Evolutionary conservation across 2,797 vertebrate genomes (phyloP).

Genomic region (Galago senegalensis): DNA sequence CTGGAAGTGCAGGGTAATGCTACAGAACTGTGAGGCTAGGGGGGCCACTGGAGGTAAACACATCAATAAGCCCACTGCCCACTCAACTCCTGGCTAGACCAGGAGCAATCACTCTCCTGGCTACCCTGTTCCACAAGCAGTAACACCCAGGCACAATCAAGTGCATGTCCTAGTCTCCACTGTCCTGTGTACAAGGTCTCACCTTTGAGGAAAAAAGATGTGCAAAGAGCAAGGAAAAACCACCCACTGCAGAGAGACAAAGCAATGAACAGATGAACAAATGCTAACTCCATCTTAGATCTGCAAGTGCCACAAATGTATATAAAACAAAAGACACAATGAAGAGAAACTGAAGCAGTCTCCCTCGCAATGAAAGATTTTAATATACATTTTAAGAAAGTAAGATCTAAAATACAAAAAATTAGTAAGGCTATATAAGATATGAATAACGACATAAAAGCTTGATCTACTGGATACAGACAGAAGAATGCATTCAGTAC

Average conservation of each 20-base stretch:
- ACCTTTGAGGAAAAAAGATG: not conserved
- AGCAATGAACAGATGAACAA: not conserved
- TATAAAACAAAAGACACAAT: fast-evolving
- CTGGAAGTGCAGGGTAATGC: not conserved
- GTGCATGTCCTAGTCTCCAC: not conserved
- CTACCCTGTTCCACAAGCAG: not conserved
- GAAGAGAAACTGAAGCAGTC: not conserved
- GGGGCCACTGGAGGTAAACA: not conserved
- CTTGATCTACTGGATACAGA: not conserved
- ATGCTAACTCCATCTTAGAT: not conserved
- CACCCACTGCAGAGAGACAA: not conserved
- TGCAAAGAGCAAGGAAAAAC: not conserved
- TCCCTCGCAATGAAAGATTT: not conserved
- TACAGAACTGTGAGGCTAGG: not conserved
- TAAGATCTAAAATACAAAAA: not conserved
- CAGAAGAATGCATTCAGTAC: not conserved
- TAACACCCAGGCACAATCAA: not conserved
- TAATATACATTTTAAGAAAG: not conserved
- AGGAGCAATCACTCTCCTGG: not conserved
- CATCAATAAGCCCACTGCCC: not conserved
- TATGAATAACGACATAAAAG: not conserved
- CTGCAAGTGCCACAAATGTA: not conserved
- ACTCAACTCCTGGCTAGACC: not conserved
- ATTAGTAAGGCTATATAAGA: not conserved
- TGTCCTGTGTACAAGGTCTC: not conserved